Base-by-base conservation (phyloP, 1,140 invertebrate species). In the Lepidotrigona ventralis region DNA sequence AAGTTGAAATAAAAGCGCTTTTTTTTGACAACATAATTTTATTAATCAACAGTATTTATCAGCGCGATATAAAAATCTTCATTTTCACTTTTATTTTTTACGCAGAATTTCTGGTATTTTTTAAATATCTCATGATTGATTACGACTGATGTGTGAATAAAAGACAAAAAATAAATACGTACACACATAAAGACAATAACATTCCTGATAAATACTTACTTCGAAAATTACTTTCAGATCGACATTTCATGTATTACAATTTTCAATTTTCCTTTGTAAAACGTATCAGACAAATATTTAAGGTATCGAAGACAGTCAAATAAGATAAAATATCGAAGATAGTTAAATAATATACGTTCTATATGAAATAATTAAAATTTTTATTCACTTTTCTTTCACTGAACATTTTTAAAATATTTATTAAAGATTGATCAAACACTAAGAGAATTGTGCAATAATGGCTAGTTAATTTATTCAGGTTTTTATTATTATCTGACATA, bases 1-100 rank as follows among this genome's bases (percentile, higher is more conserved):
- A 53, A 51, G 53, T 73, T 73, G 26, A 73, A 73, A 73, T 73
- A 73, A 73, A 73, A 73, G n/a, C n/a, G 46, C 53, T 73, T 73
- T 51, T 73, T 73, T 73, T 73, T 73, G 53, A 73, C 71, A 72
- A 54, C 17, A 56, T 3, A 54, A 73, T 23, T 54, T 73, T 69
- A n/a, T 46, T 69, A 69, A 69, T 69, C 23, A 69, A 39, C 12
- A 39, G 0, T 46, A 29, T 69, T 21, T 19, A 39, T 39, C 66
- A 23, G 12, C 23, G 12, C 58, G 5, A n/a, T 60, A 60, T 33
- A 5, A 17, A 9, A 29, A 64, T 69, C 23, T 69, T 46, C 23
- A 33, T 69, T 69, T 69, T 8, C 15, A 23, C 23, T 23, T 39
- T 11, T 39, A n/a, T 46, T n/a, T 5, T 69, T 23, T 46, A 21